Conservation (phyloP, 2,113 vertebrate species). For the Eptesicus fuscus region DNA sequence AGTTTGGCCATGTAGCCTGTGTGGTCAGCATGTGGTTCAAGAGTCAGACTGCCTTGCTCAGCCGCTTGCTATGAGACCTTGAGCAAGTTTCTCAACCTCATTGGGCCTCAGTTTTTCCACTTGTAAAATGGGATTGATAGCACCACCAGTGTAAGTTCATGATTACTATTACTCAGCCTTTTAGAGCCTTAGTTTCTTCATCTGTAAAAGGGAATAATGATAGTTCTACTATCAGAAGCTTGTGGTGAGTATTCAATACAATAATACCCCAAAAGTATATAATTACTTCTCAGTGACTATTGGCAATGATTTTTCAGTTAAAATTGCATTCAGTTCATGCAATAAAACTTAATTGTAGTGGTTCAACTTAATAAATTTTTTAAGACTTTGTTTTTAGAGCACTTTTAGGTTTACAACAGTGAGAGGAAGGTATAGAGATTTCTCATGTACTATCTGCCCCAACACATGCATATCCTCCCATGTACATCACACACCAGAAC, state of each 20-base stretch:
- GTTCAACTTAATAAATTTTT: background rate
- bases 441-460: background rate
- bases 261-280: background rate
- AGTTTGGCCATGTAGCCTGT: background rate
- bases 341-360: background rate
- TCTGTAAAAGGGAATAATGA: background rate
- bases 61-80: background rate
- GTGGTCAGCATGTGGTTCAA: background rate
- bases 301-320: background rate
- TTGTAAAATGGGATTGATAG: background rate
- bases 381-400: background rate
- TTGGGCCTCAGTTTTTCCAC: background rate
- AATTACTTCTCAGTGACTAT: background rate
- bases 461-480: background rate
- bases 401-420: background rate
- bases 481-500: background rate
- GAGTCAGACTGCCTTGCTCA: background rate
- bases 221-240: background rate
- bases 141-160: background rate
- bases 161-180: background rate
- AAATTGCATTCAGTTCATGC: background rate
- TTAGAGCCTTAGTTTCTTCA: background rate
- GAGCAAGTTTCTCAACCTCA: background rate
- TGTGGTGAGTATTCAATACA: background rate
- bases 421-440: background rate